Base-by-base conservation (phyloP, 2,888 invertebrate genomes). In the Stenodema calcarata region DNA sequence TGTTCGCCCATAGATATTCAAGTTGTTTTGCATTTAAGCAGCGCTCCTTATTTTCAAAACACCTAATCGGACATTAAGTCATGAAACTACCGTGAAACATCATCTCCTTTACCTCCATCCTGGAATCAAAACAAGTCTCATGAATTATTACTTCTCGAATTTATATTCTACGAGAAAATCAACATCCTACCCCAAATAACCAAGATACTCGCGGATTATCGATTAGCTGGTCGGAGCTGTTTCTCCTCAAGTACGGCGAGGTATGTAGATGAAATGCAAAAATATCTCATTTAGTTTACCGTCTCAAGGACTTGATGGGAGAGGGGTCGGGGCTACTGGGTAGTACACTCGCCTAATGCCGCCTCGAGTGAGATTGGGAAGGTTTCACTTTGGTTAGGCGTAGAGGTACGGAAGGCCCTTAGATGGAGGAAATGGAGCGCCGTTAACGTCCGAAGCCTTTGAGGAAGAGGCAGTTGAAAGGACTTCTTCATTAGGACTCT, bases 191-290 rank as follows among this genome's bases (percentile, higher is more conserved):
- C 35, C 62, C 23, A 23, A 62, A 62, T 62, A 62, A 62, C 27
- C 23, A 23, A 62, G 62, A 23, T 23, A 23, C 62, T 62, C 23
- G 27, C 62, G 28, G 73, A 18, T 16, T 73, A 73, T 73, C 41
- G 73, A 73, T 73, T 73, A 73, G 41, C n/a, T 4, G 35, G n/a
- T 30, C 70, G 30, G 16, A 70, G 73, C 35, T 35, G 30, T 73
- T 41, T 41, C 73, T 73, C 73, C n/a, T n/a, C 62, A 9, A 11
- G 23, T 27, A 23, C 41, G 30, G 12, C 6, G 47, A 44, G 27
- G 44, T 78, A 78, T 78, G 78, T 44, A 44, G 78, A 78, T 78
- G 78, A 78, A 78, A 78, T 78, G 78, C 78, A 78, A 78, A 78
- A 78, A 78, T 44, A 78, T 78, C 78, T 44, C 78, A 78, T 78